These are phyloP conservation scores for Paradisaea rubra DNA, from an alignment of 2,113 vertebrate genomes.

Conservation along the genomic window DNA sequence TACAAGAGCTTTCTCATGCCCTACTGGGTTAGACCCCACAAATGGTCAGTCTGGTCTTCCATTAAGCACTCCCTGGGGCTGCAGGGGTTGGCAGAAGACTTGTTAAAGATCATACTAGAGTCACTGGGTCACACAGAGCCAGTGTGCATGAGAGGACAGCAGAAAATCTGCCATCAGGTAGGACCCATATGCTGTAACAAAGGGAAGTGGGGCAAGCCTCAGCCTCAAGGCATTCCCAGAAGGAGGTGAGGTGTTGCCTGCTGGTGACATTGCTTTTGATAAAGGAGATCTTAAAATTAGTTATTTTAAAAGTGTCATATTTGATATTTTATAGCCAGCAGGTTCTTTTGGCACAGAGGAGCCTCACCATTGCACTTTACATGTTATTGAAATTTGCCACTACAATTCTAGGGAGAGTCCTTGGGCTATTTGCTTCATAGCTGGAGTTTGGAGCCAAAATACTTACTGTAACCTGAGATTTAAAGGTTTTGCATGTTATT, in stretches of 20 bases:
- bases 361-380: neutral
- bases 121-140: neutral
- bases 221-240: neutral
- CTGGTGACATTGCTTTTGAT: neutral
- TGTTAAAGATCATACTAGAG: neutral
- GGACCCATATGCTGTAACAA: neutral
- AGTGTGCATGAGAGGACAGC: neutral
- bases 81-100: neutral
- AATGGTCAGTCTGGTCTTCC: neutral
- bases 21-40: neutral
- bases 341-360: neutral
- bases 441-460: neutral
- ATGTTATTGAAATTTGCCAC: neutral
- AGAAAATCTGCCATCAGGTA: neutral
- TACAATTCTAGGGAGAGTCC: neutral
- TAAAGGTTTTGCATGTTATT: conserved; percentile 22
- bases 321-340: neutral
- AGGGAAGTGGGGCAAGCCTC: neutral
- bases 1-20: neutral
- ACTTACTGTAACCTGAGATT: conserved; percentile 9
- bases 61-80: neutral
- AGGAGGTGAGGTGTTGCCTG: neutral
- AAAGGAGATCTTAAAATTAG: neutral
- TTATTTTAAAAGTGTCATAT: neutral
- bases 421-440: neutral